A percentile compares a stretch with the other conserved stretches of the same genome.
phyloP scores from a whole-genome alignment of 2,113 vertebrate species.

The Scatophagus argus region DNA sequence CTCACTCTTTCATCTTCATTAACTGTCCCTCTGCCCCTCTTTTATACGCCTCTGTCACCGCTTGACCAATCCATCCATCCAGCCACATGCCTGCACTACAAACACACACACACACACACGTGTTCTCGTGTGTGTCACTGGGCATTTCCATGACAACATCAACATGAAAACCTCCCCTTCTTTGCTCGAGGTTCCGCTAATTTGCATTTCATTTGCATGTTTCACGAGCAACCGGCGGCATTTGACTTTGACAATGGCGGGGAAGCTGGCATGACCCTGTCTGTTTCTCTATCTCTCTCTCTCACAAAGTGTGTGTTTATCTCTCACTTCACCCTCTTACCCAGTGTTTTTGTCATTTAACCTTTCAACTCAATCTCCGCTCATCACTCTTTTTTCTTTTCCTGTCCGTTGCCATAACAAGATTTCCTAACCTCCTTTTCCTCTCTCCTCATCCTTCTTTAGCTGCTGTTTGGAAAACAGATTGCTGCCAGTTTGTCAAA shows the following conservation, averaged over 20 bases:
- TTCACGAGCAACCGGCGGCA: constrained; percentile 75
- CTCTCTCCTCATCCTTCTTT: constrained; percentile 2
- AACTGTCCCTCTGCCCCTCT: constrained; percentile 45
- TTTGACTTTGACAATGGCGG: constrained; percentile 82
- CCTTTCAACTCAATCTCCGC: constrained; percentile 43
- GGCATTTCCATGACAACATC: constrained; percentile 83
- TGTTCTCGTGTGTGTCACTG: constrained; percentile 34
- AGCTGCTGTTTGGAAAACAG: constrained; percentile 62
- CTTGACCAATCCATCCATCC: constrained; percentile 52
- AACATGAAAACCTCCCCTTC: constrained; percentile 74
- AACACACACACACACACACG: neutral
- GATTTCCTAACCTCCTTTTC: neutral
- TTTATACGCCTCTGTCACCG: constrained; percentile 34
- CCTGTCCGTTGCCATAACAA: constrained; percentile 25
- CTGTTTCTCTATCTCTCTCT: constrained; percentile 19
- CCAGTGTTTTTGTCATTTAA: constrained; percentile 29
- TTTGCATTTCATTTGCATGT: constrained; percentile 88
- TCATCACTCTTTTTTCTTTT: constrained; percentile 15
- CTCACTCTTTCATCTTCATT: constrained; percentile 68
- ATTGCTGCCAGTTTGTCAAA: constrained; percentile 36
- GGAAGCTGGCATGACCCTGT: constrained; percentile 69
- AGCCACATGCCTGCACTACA: constrained; percentile 42
- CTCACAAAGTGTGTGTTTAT: constrained; percentile 25
- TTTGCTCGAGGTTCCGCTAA: constrained; percentile 71
- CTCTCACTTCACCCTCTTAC: constrained; percentile 22